Evolutionary conservation across 53 echinoderm and acorn worm species (phyloP), one percentile per base, ranked within the genome.

Genomic region (Zoroaster sp.): DNA sequence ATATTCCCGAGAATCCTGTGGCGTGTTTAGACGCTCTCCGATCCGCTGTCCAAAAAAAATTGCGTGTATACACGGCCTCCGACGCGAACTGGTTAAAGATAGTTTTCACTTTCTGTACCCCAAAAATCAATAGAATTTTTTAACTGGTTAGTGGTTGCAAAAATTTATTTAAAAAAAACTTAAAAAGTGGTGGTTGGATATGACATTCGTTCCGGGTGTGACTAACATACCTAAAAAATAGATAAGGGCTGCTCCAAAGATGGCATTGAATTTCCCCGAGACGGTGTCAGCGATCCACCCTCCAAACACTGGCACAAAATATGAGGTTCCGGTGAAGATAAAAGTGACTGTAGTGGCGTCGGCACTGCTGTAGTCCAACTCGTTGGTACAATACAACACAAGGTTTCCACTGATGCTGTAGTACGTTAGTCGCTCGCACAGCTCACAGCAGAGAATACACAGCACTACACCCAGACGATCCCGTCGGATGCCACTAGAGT

Each of bases 361-460:
- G 34, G 87, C 79, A 52, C 96, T 96, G 13, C 89, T 46, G 43
- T 88, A 89, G 4, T 73, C 25, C 30, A 94, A 44, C 52, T 75
- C 86, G 23, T 91, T 98, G 31, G 96, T 96, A 72, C 96, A 96
- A 81, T 90, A 99, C 34, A 99, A 66, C 2, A 94, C 94, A 6
- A 99, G 75, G 72, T 99, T 99, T 9, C 91, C 99, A 3, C 53
- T 72, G 72, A 99, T 94, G 72, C 99, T 96, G 78, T 94, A 96
- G 89, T 91, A 99, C 5, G 99, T 99, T 36, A 99, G 75, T 2
- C 99, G 93, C 74, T 99, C 99, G 72, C 99, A 99, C 21, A 96
- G 88, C 42, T 99, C 99, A 43, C 89, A 93, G 59, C 92, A 94
- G 0, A 99, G 88, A 17, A 99, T 96, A 40, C 96, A 99, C 0